Conservation (phyloP, 1,140 invertebrate genomes). For the Drosophila asahinai region DNA sequence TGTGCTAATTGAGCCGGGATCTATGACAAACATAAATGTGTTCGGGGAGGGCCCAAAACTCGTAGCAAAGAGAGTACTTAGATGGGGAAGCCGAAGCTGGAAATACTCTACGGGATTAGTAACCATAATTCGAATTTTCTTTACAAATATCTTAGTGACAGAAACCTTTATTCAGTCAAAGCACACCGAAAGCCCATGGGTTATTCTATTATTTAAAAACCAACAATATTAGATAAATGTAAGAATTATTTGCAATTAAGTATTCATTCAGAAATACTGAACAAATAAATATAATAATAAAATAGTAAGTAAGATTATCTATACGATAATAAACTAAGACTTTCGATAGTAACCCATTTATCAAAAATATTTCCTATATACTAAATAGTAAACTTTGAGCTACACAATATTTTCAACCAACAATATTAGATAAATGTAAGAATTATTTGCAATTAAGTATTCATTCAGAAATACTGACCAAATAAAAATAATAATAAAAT, state of each 20-base stretch:
- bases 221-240: no score
- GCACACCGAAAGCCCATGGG: background rate
- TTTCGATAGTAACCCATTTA: background rate
- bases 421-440: no score
- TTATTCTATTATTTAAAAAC: no score
- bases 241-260: no score
- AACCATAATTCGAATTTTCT: background rate
- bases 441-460: no score
- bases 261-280: no score
- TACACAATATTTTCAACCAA: no score
- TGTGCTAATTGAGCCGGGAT: constrained; percentile 69
- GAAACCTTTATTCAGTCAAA: background rate
- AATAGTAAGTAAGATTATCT: no score
- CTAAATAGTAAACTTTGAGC: background rate
- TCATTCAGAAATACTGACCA: no score
- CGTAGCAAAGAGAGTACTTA: background rate
- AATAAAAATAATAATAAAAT: no score
- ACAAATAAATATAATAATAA: no score
- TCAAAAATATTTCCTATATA: background rate
- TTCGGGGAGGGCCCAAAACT: constrained; percentile 33
- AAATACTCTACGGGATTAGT: background rate
- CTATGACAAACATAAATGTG: constrained; percentile 73
- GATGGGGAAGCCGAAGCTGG: background rate
- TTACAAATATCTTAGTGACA: background rate
- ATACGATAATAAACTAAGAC: no score